Base-by-base conservation (phyloP, 2,113 vertebrate genomes). In the Neogale vison region DNA sequence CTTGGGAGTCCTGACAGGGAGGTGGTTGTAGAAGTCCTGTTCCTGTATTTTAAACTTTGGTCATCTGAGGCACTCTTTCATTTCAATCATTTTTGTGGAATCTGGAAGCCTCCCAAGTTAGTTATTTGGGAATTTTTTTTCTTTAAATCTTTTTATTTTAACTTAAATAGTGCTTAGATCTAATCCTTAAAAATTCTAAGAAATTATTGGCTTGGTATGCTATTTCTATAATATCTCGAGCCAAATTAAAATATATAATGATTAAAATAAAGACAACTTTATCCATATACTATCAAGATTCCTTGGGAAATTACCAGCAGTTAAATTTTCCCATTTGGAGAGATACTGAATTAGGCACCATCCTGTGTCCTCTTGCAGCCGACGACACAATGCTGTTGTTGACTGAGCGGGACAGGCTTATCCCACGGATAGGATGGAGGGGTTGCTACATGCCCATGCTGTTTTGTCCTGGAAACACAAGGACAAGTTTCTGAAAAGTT, bases 301-400 rank as follows among this genome's bases (percentile, higher is more conserved):
- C 61, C 42, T 57, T 42, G 14, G 36, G 86, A n/a, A 29, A 8
- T 31, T 1, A 21, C 10, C 18, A 2, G 39, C 1, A 47, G 50
- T 76, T 29, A 4, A 50, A n/a, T 4, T 1, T 6, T 7, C 20
- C 9, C 18, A 0, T 13, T 17, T 11, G 3, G 42, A 77, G 42
- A 92, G 55, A 10, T 10, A 6, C 55, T 3, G 36, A 69, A 13
- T 50, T 1, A 7, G 45, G 45, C 3, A 0, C 21, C 18, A 0
- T 11, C 21, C 0, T 5, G 20, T 5, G 57, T 42, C 12, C 0
- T 39, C 10, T 13, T 7, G 29, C 0, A 5, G 10, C 20, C 8
- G 1, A 0, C 1, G 50, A 11, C 8, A 2, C 0, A 4, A 61
- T 2, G 59, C 67, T 61, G 21, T 7, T 24, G 26, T 45, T 77